Evolutionary conservation across 2,113 vertebrate genomes (phyloP), one percentile per base, ranked within the genome.

Genomic region (Spheniscus mendiculus): DNA sequence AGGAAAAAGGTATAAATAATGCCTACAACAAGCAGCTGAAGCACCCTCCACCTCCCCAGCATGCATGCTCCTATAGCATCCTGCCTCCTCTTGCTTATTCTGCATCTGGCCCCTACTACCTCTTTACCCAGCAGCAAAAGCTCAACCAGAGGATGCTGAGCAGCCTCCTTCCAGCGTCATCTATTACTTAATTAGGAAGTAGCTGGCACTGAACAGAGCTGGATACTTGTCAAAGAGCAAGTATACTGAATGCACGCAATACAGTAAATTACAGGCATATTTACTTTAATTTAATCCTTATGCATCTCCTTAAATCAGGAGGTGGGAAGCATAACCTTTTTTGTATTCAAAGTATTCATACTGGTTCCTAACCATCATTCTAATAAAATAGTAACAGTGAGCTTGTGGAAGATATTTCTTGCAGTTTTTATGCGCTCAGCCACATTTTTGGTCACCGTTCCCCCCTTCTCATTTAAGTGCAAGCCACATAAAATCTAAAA

Each of bases 171-270:
- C 77, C 86, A 95, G 59, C 56, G 47, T 59, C 90, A 74, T 87
- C 83, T 80, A 65, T 91, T 96, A 83, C 80, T 79, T 80, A 62
- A 87, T 91, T 89, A 84, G 80, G 52, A 92, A 89, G 44, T 40
- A 79, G 72, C 83, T 97, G 88, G 92, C 92, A 91, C 67, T 71
- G 79, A 95, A 93, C 0, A 0, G 55, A 92, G 80, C 69, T 89
- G 89, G 90, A 95, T 52, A 49, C 73, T 82, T 82, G 76, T 93
- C 95, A 95, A 93, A 89, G n/a, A 89, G 44, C 59, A 89, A 87
- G 20, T 42, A 22, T 50, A 47, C 88, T 93, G 72, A 89, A 61
- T 67, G 69, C 62, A 93, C 4, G 3, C 72, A 67, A 78, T 79
- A 83, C n/a, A 90, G 50, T 71, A 81, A 96, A 97, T 90, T 81